Percentiles rank a stretch among this genome's conserved stretches.
These are phyloP conservation scores for Cylloceria caligata DNA, from an alignment of 2,888 invertebrate species.

Conservation along the genomic window DNA sequence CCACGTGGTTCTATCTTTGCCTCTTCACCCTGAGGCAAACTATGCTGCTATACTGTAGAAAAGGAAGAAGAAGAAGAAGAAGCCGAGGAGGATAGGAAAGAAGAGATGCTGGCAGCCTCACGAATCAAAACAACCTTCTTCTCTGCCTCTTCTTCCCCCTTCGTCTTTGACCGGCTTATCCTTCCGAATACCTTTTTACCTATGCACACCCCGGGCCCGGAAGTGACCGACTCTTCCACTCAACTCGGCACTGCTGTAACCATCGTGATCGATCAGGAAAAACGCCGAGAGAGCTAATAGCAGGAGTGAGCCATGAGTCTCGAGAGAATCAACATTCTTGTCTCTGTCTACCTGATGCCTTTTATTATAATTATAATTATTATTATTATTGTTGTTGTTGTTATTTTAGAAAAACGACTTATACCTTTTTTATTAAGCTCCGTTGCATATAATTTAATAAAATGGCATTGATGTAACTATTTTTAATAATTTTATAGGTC, in stretches of 20 bases:
- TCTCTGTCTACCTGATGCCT: not conserved
- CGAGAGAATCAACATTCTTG: not conserved
- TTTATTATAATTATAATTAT: too few species aligned
- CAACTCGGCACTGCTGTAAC: constrained; percentile 12
- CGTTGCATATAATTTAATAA: too few species aligned
- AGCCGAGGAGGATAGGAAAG: constrained; percentile 10
- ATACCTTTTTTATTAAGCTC: too few species aligned
- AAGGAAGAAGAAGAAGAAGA: constrained; percentile 15
- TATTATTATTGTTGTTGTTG: too few species aligned
- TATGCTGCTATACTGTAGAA: constrained; percentile 21
- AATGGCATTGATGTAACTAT: too few species aligned
- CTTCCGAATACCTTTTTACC: constrained; percentile 75
- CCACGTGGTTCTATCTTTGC: constrained; percentile 71
- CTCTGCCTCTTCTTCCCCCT: constrained; percentile 60
- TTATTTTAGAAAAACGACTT: too few species aligned
- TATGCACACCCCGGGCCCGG: constrained; percentile 65
- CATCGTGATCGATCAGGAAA: constrained; percentile 3
- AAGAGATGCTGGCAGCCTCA: constrained; percentile 45
- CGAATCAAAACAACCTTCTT: constrained; percentile 80
- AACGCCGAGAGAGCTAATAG: not conserved
- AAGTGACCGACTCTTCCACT: constrained; percentile 57
- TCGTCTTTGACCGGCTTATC: constrained; percentile 67
- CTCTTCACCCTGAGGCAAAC: constrained; percentile 56
- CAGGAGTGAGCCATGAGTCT: not conserved
- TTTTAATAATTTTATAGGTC: too few species aligned